Base-by-base conservation (phyloP, 2,113 vertebrate species). In the Neomonachus schauinslandi region DNA sequence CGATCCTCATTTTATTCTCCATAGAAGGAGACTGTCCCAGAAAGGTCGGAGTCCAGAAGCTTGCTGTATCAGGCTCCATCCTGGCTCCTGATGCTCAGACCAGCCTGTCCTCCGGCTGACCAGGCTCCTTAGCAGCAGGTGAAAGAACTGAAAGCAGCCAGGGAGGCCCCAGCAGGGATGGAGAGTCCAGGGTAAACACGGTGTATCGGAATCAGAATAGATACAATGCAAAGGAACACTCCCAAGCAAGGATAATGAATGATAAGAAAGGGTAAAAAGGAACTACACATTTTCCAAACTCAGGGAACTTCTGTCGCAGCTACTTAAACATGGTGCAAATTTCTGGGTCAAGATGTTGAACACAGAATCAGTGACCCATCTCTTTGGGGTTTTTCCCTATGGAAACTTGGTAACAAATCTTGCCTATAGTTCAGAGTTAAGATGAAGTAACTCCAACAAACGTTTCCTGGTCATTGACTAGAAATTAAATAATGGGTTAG, bases 401-500 rank as follows among this genome's bases (percentile, higher is more conserved):
- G 28, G 28, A 96, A 93, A 53, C 8, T 51, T 4, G 55, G 14
- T 36, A 49, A 65, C 65, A 83, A 51, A 42, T 22, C 22, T 39
- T 92, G 21, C 2, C 2, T 31, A 1, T 81, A 51, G 14, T 19
- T 90, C n/a, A 71, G 15, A 63, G 63, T 89, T 81, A 91, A 93
- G 13, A 61, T 61, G 88, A 96, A 94, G 65, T 59, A 71, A 84
- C 51, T 92, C 88, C 39, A 89, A 77, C 69, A 69, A 89, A 53
- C 14, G 69, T 82, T 55, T 93, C 31, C 59, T 57, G 21, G 87
- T 86, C 51, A 90, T 2, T 95, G 76, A 22, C 36, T 53, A n/a
- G 67, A 86, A 85, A 82, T 72, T 72, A 84, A 55, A 81, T 33
- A 63, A 42, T 18, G 3, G 28, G 15, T 36, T 89, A 69, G 28